phyloP scores from a whole-genome alignment of 37 sponge, comb jelly and placozoan genomes.

The Oscarella lobularis region DNA sequence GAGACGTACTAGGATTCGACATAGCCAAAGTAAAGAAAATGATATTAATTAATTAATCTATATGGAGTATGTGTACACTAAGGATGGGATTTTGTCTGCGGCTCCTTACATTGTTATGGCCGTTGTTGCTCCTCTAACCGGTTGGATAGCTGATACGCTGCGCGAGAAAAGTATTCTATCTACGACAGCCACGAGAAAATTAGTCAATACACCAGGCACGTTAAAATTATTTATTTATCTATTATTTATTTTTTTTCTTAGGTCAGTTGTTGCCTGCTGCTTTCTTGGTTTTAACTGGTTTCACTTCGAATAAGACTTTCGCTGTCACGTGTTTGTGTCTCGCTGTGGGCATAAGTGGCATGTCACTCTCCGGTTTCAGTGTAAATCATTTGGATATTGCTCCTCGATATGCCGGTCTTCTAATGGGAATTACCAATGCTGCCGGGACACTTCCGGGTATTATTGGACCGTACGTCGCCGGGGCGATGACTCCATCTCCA shows the following conservation, averaged over 20 bases:
- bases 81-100: slow-evolving; percentile 18
- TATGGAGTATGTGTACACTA: too few relatives aligned
- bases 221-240: too few relatives aligned
- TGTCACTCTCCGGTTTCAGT: slow-evolving; percentile 40
- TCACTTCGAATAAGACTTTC: slow-evolving; percentile 27
- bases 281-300: slow-evolving; percentile 63
- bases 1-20: slow-evolving; percentile 33
- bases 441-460: slow-evolving; percentile 71
- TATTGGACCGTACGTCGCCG: slow-evolving; percentile 65
- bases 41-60: too few relatives aligned
- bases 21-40: too few relatives aligned
- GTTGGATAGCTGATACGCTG: slow-evolving; percentile 26
- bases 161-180: not conserved
- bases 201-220: slow-evolving; percentile 10
- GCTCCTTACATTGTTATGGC: slow-evolving; percentile 18
- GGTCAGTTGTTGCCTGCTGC: slow-evolving; percentile 27
- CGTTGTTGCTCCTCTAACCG: not conserved
- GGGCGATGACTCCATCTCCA: slow-evolving; percentile 41
- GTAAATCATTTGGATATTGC: slow-evolving; percentile 77
- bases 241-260: slow-evolving; percentile 12
- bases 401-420: slow-evolving; percentile 59
- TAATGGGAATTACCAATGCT: slow-evolving; percentile 87
- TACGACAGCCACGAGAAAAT: slow-evolving; percentile 10
- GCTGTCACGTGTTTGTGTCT: slow-evolving; percentile 36
- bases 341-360: slow-evolving; percentile 34